Conservation (phyloP, 2,797 vertebrate species). For the Petrocephalus sullivani region DNA sequence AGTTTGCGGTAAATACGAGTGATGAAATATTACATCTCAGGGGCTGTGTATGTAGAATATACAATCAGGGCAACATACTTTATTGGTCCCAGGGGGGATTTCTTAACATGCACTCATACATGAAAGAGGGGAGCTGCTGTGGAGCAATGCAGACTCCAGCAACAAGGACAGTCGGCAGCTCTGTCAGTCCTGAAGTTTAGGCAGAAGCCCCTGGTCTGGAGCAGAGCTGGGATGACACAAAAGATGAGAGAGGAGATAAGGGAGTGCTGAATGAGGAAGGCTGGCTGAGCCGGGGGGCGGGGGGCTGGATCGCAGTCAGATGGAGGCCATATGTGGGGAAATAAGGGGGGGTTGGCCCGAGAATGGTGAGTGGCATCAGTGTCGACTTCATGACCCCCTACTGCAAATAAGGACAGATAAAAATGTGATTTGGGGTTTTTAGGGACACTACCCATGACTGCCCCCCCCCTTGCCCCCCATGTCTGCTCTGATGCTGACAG, state of each 20-base stretch:
- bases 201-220: constrained; percentile 11
- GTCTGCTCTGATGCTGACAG: background rate
- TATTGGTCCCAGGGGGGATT: background rate
- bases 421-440: background rate
- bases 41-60: background rate
- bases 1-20: background rate
- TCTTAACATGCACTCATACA: background rate
- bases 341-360: background rate
- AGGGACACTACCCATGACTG: background rate
- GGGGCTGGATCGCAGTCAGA: constrained; percentile 28
- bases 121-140: background rate
- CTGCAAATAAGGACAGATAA: background rate
- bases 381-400: background rate
- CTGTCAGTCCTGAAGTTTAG: background rate
- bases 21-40: background rate
- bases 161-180: background rate
- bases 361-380: background rate
- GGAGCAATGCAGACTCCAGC: background rate
- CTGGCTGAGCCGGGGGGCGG: background rate
- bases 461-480: background rate
- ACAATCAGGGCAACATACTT: background rate
- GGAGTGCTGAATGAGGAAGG: constrained; percentile 55
- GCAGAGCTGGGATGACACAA: constrained; percentile 44
- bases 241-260: constrained; percentile 60
- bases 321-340: background rate